These are phyloP conservation scores for Meriones unguiculatus DNA, from an alignment of 2,113 vertebrate species.

Conservation along the genomic window DNA sequence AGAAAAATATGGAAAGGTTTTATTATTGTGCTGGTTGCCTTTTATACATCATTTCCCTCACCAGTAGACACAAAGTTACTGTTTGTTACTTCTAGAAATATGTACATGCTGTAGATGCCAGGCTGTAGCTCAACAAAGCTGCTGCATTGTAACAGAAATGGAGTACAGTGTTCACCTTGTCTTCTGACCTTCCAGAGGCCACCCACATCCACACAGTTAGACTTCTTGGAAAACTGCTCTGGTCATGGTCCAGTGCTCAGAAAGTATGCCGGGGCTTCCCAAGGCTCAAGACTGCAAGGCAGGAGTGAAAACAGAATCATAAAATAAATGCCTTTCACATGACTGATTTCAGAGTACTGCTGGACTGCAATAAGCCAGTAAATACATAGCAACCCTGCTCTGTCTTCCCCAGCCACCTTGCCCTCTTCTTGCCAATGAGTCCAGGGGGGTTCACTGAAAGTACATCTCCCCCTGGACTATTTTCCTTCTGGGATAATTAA, in stretches of 20 bases:
- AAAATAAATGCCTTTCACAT: background rate
- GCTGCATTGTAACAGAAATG: background rate
- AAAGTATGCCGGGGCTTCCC: background rate
- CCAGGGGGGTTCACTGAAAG: background rate
- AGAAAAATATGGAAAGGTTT: background rate
- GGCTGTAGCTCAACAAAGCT: background rate
- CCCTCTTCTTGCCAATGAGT: background rate
- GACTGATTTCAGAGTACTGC: background rate
- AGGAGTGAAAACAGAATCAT: background rate
- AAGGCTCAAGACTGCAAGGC: background rate
- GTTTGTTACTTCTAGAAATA: conserved; percentile 36
- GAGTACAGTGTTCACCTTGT: background rate
- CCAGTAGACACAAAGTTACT: background rate
- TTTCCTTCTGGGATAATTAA: conserved; percentile 5
- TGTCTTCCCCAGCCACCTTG: background rate
- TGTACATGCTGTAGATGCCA: background rate
- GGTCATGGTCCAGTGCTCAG: background rate
- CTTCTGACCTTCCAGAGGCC: background rate
- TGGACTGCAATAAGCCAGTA: background rate
- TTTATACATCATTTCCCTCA: background rate
- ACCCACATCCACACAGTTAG: background rate
- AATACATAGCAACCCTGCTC: background rate
- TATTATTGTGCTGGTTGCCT: background rate
- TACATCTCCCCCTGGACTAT: background rate
- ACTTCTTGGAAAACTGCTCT: background rate